Conservation (phyloP, 2,797 vertebrate genomes). For the Crax fasciolata region DNA sequence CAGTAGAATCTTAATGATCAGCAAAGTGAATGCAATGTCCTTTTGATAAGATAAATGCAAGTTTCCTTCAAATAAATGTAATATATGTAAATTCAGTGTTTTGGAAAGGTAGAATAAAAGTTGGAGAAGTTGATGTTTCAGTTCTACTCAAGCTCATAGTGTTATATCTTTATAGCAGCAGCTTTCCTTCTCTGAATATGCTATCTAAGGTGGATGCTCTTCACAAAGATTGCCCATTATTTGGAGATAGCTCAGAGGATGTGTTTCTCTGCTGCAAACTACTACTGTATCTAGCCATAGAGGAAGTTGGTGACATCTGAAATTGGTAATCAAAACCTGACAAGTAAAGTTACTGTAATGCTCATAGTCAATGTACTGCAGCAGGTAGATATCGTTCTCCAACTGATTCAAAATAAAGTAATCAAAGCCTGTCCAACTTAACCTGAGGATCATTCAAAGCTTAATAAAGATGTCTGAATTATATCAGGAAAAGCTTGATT, state of each 20-base stretch:
- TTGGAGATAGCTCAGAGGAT: neutral
- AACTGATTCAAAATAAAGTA: neutral
- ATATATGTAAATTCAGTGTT: conserved; percentile 61
- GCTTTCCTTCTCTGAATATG: neutral
- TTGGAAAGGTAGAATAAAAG: conserved; percentile 30
- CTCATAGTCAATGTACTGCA: neutral
- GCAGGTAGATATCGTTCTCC: neutral
- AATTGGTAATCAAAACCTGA: neutral
- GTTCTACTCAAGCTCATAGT: neutral
- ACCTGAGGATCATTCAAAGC: neutral
- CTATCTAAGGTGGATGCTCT: neutral
- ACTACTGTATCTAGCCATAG: neutral
- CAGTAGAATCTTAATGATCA: conserved; percentile 65
- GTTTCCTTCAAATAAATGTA: conserved; percentile 55
- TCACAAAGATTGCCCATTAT: neutral
- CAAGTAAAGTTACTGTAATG: neutral
- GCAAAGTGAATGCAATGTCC: conserved; percentile 49
- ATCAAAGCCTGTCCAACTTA: neutral
- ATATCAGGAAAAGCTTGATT: neutral
- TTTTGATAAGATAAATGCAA: conserved; percentile 65
- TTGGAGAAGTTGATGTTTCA: neutral
- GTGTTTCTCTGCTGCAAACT: neutral
- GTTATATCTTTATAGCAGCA: neutral
- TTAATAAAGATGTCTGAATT: conserved; percentile 3
- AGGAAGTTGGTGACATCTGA: neutral